Percentiles rank a stretch among this genome's conserved stretches.
phyloP scores from a whole-genome alignment of 2,797 vertebrate genomes.

The Setipinna tenuifilis region DNA sequence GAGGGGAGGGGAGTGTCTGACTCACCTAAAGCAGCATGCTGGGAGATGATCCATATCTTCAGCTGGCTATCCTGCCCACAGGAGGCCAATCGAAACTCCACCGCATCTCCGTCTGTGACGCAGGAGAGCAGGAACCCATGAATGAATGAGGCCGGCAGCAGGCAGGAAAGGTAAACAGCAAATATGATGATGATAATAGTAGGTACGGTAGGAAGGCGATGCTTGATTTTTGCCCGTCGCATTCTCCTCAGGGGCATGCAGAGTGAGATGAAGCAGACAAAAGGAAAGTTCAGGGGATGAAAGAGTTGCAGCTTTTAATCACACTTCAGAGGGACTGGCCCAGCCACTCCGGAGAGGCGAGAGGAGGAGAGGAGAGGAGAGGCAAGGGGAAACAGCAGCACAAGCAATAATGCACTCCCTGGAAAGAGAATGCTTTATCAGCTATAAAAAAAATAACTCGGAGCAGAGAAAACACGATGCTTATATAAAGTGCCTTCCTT shows the following conservation, averaged over 20 bases:
- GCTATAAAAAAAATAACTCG: background rate
- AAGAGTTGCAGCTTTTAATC: background rate
- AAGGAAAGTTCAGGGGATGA: background rate
- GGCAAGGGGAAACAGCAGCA: background rate
- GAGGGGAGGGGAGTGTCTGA: background rate
- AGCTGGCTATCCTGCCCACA: constrained; percentile 87
- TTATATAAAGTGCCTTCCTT: constrained; percentile 8
- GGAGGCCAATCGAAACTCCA: constrained; percentile 82
- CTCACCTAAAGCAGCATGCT: constrained; percentile 74
- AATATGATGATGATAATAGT: background rate
- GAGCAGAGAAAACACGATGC: background rate
- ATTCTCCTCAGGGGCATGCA: background rate
- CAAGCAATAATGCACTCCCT: constrained; percentile 4
- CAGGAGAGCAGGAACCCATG: background rate
- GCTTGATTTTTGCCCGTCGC: background rate
- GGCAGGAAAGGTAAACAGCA: background rate
- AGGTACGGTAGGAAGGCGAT: background rate
- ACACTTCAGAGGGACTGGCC: background rate
- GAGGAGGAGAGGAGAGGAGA: too few species aligned
- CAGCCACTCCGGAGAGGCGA: background rate
- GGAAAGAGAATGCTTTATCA: constrained; percentile 13
- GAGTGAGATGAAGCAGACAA: background rate
- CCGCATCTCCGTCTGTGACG: constrained; percentile 62
- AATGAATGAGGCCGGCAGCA: background rate
- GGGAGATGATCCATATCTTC: constrained; percentile 84